A percentile compares a stretch with the other conserved stretches of the same genome.
phyloP scores from a whole-genome alignment of 2,113 vertebrate species.

The Caretta caretta region DNA sequence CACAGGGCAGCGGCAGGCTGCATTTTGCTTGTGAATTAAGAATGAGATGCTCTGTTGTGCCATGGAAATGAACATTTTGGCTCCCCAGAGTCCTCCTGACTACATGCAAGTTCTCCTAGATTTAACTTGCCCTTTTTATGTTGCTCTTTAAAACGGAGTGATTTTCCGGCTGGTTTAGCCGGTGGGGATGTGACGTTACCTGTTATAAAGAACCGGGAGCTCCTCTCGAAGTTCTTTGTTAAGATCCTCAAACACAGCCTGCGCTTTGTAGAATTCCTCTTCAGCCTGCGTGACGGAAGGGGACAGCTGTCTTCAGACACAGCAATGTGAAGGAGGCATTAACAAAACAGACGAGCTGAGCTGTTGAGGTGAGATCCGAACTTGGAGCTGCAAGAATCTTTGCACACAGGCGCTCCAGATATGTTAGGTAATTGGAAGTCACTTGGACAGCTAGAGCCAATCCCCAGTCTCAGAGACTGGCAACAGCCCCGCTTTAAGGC shows the following conservation, averaged over 20 bases:
- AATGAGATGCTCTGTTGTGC: neutral
- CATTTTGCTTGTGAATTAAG: neutral
- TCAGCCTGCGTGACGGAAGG: slow-evolving; percentile 81
- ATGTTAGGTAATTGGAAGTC: neutral
- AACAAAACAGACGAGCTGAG: neutral
- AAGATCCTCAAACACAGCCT: slow-evolving; percentile 88
- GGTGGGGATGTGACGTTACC: slow-evolving; percentile 70
- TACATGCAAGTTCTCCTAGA: neutral
- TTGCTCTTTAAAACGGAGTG: neutral
- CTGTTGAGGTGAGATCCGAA: neutral
- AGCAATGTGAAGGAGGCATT: rapidly evolving
- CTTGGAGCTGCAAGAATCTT: neutral
- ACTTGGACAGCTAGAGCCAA: neutral
- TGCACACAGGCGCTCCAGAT: neutral
- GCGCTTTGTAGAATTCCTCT: slow-evolving; percentile 88
- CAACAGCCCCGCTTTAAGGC: neutral
- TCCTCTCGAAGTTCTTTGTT: slow-evolving; percentile 92
- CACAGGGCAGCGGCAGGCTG: too few species aligned
- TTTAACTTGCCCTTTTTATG: neutral
- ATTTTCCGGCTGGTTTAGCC: neutral
- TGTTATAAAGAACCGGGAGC: slow-evolving; percentile 87
- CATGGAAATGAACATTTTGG: neutral
- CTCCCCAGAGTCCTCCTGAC: neutral
- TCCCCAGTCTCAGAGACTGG: neutral
- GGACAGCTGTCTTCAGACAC: neutral